Base-by-base conservation (phyloP, 2,113 vertebrate genomes). In the Cyanocitta stelleri region DNA sequence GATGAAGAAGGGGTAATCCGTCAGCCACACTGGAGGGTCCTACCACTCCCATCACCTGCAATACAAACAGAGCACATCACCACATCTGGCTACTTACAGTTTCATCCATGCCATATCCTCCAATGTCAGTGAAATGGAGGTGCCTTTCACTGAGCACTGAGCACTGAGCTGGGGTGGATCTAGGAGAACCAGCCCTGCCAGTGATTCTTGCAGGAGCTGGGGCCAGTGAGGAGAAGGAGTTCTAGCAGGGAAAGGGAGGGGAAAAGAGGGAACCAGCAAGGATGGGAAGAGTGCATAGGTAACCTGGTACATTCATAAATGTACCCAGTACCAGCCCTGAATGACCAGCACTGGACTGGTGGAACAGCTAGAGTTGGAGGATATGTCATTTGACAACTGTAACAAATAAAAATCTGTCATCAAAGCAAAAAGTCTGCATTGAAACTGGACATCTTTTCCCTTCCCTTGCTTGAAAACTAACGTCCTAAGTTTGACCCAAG, bases 11-110 rank as follows among this genome's bases (percentile, higher is more conserved):
- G 88, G 99, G 99, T 83, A 99, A 98, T 93, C 99, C 99, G 26
- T 99, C 99, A 67, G 99, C 99, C 98, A 99, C 99, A 96, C 99
- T 99, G 97, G 99, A 99, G 87, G 99, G 99, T 96, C 99, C 99
- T 86, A 99, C 99, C 85, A 99, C 99, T 90, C 99, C 99, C 99
- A 99, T 99, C 97, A 99, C 99, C 99, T 99, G 98, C 93, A 98
- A 98, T 97, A 98, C 96, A 98, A 98, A 98, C 97, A 98, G 84
- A 98, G 97, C 97, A 98, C 97, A 97, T 98, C 98, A 98, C 98
- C 97, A 98, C 96, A 96, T 48, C 97, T 97, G 97, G 96, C 97
- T 96, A 83, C 79, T 97, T 74, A 96, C 97, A 97, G 96, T 92
- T 95, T 96, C 97, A 97, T 95, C 97, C 97, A 97, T 97, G 97